These are phyloP conservation scores for Coecobrya sp. DNA, from an alignment of 2,888 invertebrate genomes.

Conservation along the genomic window DNA sequence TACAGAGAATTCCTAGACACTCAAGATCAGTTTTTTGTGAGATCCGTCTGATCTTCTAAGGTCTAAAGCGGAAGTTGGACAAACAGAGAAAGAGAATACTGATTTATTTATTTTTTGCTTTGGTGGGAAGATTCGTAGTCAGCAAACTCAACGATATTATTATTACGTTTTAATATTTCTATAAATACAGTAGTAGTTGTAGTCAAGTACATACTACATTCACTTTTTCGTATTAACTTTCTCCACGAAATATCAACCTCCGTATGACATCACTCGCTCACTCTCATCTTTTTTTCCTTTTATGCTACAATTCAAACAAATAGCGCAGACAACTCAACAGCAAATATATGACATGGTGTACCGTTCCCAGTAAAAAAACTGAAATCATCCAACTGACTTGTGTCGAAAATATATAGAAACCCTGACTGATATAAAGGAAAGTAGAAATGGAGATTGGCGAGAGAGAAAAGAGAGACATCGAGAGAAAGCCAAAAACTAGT, in stretches of 20 bases:
- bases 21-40: neutral
- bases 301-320: constrained; percentile 31
- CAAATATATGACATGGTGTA: neutral
- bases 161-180: constrained; percentile 46
- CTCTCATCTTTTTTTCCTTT: neutral
- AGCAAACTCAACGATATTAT: neutral
- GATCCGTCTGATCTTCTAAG: neutral
- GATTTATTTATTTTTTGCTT: no score
- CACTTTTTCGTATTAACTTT: no score
- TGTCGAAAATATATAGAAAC: neutral
- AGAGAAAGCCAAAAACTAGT: no score
- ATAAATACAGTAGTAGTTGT: no score
- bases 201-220: neutral
- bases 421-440: constrained; percentile 21
- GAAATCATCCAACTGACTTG: neutral
- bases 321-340: neutral
- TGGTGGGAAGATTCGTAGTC: neutral
- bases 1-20: neutral
- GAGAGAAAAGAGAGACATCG: constrained; percentile 11
- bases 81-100: neutral
- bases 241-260: no score
- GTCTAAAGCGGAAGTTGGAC: neutral
- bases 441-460: neutral
- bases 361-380: neutral
- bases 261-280: neutral